A percentile compares a stretch with the other conserved stretches of the same genome.
phyloP scores from a whole-genome alignment of 2,888 invertebrate species.

The Leptogaster cylindrica region DNA sequence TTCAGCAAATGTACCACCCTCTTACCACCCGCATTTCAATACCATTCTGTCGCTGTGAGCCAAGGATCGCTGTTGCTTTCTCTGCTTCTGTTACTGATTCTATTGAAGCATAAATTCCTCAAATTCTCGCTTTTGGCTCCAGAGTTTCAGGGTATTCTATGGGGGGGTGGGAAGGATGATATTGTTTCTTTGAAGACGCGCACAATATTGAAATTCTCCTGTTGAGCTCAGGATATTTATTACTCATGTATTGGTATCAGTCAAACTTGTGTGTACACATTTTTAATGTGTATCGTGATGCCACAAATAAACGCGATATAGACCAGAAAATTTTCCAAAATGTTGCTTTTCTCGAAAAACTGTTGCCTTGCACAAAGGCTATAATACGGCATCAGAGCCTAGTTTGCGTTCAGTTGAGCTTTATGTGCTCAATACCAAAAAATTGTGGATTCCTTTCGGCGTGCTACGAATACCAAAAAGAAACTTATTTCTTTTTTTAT shows the following conservation, averaged over 20 bases:
- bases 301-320: not conserved
- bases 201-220: conserved; percentile 36
- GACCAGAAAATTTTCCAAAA: conserved; percentile 1
- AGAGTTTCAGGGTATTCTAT: too few relatives aligned
- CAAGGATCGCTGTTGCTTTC: conserved; percentile 10
- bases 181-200: conserved; percentile 33
- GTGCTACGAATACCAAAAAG: conserved; percentile 30
- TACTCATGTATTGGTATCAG: conserved; percentile 9
- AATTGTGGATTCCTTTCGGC: conserved; percentile 25
- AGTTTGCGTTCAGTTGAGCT: conserved; percentile 23
- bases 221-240: conserved; percentile 33
- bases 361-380: not conserved
- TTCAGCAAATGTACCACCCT: not conserved
- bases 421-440: conserved; percentile 29
- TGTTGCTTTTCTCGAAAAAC: not conserved
- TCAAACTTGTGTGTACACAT: too few relatives aligned
- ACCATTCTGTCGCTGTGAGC: too few relatives aligned
- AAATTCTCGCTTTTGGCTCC: conserved; percentile 21
- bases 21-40: not conserved
- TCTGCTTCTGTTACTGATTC: conserved; percentile 22
- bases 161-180: conserved; percentile 11
- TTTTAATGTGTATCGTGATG: too few relatives aligned
- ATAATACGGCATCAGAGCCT: not conserved
- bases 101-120: conserved; percentile 30
- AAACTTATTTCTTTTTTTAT: conserved; percentile 18